A percentile compares a stretch with the other conserved stretches of the same genome.
These are phyloP conservation scores for Aradophagus sp. DNA, from an alignment of 1,140 invertebrate species.

Conservation along the genomic window DNA sequence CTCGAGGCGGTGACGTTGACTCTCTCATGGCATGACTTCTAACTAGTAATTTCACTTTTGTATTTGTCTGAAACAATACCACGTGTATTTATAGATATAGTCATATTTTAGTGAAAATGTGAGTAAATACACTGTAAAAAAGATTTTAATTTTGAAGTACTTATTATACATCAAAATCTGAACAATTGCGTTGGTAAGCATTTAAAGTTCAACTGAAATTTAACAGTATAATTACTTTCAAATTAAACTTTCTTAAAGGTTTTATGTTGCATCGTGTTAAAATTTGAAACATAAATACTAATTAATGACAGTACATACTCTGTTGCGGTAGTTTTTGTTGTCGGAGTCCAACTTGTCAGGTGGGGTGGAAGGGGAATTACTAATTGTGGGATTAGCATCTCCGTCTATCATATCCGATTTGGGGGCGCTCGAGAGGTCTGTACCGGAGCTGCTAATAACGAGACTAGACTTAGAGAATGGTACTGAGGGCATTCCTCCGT, in stretches of 20 bases:
- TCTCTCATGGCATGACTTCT: conserved; percentile 92
- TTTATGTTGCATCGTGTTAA: too few relatives aligned
- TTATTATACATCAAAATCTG: too few relatives aligned
- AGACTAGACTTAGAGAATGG: conserved; percentile 68
- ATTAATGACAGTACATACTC: too few relatives aligned
- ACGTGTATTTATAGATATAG: too few relatives aligned
- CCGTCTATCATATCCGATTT: conserved; percentile 72
- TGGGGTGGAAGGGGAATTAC: conserved; percentile 57
- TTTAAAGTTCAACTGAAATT: too few relatives aligned
- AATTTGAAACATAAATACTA: too few relatives aligned
- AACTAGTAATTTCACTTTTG: conserved; percentile 88
- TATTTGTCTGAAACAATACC: conserved; percentile 74
- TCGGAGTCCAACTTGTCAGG: conserved; percentile 67
- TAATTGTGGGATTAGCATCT: conserved; percentile 60
- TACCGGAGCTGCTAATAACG: conserved; percentile 61
- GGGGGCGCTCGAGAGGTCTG: conserved; percentile 58
- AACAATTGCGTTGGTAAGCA: too few relatives aligned
- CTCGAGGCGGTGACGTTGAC: conserved; percentile 87
- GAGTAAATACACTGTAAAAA: too few relatives aligned
- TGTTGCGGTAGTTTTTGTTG: conserved; percentile 70
- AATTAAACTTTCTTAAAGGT: too few relatives aligned
- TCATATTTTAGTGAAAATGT: too few relatives aligned
- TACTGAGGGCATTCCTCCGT: conserved; percentile 72
- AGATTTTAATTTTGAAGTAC: too few relatives aligned
- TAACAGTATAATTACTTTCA: too few relatives aligned